Evolutionary conservation across 2,888 invertebrate genomes (phyloP).

Genomic region (Sericinus montela): DNA sequence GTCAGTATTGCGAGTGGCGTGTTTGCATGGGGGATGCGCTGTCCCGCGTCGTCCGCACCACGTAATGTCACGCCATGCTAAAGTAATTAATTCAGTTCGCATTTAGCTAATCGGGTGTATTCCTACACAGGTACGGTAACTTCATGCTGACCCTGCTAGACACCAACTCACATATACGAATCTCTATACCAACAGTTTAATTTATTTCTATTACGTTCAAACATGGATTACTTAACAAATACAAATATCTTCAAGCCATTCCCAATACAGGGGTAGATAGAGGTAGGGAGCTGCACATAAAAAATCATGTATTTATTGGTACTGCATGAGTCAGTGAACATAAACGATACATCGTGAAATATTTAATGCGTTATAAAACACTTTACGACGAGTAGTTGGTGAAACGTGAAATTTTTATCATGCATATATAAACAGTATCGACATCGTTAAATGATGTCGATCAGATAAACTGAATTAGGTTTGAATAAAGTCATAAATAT

Average conservation of each 20-base stretch:
- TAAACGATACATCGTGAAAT: slow-evolving; percentile 6
- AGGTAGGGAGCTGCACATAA: background rate
- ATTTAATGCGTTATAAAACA: slow-evolving; percentile 10
- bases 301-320: background rate
- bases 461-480: too few relatives aligned
- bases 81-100: slow-evolving; percentile 9
- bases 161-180: too few relatives aligned
- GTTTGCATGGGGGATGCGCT: background rate
- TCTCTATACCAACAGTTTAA: too few relatives aligned
- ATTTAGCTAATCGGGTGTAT: background rate
- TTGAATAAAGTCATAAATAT: too few relatives aligned
- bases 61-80: background rate
- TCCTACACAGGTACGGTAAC: background rate
- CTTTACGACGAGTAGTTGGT: background rate
- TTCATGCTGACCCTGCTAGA: background rate
- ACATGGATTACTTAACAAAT: too few relatives aligned
- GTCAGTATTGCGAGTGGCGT: slow-evolving; percentile 1
- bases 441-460: too few relatives aligned
- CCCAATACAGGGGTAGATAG: too few relatives aligned
- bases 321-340: background rate
- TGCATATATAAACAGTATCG: too few relatives aligned
- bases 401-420: slow-evolving; percentile 1
- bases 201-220: too few relatives aligned
- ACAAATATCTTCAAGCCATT: too few relatives aligned
- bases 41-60: background rate